Percentiles rank a stretch among this genome's conserved stretches.
These are phyloP conservation scores for Calameuta pallipes DNA, from an alignment of 2,888 invertebrate species.

Conservation along the genomic window DNA sequence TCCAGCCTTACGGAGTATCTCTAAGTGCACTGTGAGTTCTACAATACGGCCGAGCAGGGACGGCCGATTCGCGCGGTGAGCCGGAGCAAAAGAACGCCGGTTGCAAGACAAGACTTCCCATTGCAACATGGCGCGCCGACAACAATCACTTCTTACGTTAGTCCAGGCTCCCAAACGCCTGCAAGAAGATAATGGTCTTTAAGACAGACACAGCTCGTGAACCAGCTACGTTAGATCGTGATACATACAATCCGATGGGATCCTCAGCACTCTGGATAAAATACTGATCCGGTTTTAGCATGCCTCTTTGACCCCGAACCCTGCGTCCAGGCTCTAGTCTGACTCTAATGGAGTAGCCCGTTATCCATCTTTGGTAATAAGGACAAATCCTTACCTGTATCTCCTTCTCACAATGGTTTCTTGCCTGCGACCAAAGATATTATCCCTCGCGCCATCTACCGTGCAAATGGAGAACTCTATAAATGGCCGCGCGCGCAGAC, in stretches of 20 bases:
- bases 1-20: neutral
- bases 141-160: conserved; percentile 62
- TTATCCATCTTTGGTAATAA: neutral
- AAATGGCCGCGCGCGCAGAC: neutral
- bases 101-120: conserved; percentile 64
- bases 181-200: conserved; percentile 46
- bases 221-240: neutral
- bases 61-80: conserved; percentile 36
- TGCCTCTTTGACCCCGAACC: neutral
- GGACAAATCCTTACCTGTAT: neutral
- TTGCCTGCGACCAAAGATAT: neutral
- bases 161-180: conserved; percentile 41
- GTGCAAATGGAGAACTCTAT: neutral
- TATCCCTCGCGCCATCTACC: neutral
- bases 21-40: neutral
- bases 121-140: conserved; percentile 60
- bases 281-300: neutral
- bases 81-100: conserved; percentile 56
- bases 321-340: neutral
- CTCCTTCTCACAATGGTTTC: neutral
- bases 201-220: conserved; percentile 19
- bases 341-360: neutral
- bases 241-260: neutral
- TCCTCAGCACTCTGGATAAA: neutral
- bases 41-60: neutral